Conservation (phyloP, 2,113 vertebrate species). For the Corythaeola cristata region DNA sequence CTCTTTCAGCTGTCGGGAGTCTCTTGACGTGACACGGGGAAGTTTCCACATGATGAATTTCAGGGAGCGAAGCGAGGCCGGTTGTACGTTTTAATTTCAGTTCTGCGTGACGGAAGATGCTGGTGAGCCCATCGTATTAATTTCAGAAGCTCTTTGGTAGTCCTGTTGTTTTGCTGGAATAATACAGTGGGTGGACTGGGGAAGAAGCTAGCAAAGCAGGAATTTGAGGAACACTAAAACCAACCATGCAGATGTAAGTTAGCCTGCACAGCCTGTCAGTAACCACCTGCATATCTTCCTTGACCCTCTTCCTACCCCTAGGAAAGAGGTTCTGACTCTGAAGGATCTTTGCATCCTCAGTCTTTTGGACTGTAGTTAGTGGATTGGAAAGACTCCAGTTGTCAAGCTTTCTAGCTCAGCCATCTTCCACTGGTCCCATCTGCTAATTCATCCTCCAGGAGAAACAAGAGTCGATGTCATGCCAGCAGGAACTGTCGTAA, state of each 20-base stretch:
- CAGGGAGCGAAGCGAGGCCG: background rate
- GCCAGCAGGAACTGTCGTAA: constrained; percentile 19
- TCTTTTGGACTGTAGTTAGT: background rate
- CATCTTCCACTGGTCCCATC: background rate
- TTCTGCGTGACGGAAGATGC: background rate
- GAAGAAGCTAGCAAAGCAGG: background rate
- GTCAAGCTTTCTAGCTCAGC: background rate
- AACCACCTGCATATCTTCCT: background rate
- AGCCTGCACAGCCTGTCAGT: background rate
- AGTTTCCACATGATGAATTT: background rate
- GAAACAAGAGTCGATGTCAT: background rate
- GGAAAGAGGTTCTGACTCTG: background rate
- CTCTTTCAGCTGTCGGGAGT: background rate
- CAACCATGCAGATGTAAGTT: background rate
- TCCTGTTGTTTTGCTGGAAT: background rate
- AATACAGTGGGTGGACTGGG: background rate
- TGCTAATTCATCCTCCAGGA: background rate
- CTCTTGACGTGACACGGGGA: background rate
- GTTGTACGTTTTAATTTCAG: background rate
- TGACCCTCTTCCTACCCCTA: background rate
- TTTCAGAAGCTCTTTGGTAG: background rate
- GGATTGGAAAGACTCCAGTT: constrained; percentile 20
- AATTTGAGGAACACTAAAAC: background rate
- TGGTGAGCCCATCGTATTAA: background rate
- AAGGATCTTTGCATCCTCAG: background rate